These are phyloP conservation scores for Naso thynnoides DNA, from an alignment of 2,797 vertebrate species.

Conservation along the genomic window DNA sequence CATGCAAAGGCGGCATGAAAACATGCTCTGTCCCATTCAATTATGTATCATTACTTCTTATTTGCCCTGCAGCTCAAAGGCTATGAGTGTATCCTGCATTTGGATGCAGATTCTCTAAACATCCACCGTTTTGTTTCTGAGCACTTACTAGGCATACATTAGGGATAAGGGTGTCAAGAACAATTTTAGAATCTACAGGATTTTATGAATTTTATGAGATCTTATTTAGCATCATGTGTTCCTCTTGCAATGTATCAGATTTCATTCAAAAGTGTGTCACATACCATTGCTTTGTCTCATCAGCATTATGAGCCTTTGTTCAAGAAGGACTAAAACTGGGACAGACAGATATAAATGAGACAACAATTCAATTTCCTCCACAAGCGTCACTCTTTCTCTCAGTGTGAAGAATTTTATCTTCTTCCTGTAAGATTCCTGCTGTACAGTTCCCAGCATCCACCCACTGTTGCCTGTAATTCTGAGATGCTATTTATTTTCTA, in stretches of 20 bases:
- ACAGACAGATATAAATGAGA: conserved; percentile 32
- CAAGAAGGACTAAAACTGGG: conserved; percentile 32
- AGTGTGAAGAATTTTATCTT: conserved; percentile 18
- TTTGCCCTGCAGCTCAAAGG: conserved; percentile 55
- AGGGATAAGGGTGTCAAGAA: conserved; percentile 32
- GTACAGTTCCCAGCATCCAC: conserved; percentile 1
- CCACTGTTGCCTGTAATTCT: conserved; percentile 27
- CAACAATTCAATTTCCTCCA: conserved; percentile 17
- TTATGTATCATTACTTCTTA: conserved; percentile 66
- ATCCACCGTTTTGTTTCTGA: conserved; percentile 32
- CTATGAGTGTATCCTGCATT: conserved; percentile 39
- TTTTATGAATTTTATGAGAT: conserved; percentile 27
- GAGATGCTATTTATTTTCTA: conserved; percentile 28
- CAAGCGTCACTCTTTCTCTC: conserved; percentile 5
- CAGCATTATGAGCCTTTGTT: conserved; percentile 39
- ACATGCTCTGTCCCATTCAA: conserved; percentile 69
- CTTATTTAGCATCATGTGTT: conserved; percentile 48
- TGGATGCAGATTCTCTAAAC: conserved; percentile 56
- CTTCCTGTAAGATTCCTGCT: conserved; percentile 11
- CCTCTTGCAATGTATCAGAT: conserved; percentile 15
- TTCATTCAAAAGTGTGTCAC: conserved; percentile 28
- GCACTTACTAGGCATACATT: conserved; percentile 26
- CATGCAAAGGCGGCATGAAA: conserved; percentile 48
- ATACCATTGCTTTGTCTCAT: conserved; percentile 29
- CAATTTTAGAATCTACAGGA: conserved; percentile 35